phyloP scores from a whole-genome alignment of 2,113 vertebrate genomes.

The Solea solea region DNA sequence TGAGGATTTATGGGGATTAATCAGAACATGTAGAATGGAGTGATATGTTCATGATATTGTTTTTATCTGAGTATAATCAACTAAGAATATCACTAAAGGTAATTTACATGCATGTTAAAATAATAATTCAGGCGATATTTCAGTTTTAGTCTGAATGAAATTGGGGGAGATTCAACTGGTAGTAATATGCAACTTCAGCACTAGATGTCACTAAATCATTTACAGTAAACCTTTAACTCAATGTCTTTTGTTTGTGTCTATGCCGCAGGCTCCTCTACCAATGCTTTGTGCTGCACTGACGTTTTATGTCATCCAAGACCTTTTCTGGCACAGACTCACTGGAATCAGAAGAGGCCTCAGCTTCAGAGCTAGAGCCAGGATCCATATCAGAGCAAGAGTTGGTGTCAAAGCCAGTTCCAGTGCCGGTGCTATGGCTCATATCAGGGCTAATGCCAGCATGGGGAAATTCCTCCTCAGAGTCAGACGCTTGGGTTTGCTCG shows the following conservation, averaged over 20 bases:
- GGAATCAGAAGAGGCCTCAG: conserved; percentile 19
- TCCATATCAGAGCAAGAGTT: conserved; percentile 6
- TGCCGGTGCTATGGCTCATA: conserved; percentile 1
- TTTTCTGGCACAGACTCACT: neutral
- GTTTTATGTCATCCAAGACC: neutral
- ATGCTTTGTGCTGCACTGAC: neutral
- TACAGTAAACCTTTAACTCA: neutral
- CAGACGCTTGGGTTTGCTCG: neutral
- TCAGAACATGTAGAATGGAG: too few species aligned
- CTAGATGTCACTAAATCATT: neutral
- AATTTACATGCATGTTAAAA: too few species aligned
- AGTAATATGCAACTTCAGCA: neutral
- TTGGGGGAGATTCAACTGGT: neutral
- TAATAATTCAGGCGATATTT: too few species aligned
- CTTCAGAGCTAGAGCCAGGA: neutral
- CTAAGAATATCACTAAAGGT: too few species aligned
- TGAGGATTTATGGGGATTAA: too few species aligned
- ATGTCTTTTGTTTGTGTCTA: conserved; percentile 5
- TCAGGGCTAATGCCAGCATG: neutral
- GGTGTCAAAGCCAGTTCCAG: conserved; percentile 1
- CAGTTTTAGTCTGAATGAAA: neutral
- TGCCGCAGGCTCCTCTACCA: neutral
- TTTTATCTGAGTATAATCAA: too few species aligned
- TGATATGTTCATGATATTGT: too few species aligned
- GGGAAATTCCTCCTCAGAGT: conserved; percentile 21